Evolutionary conservation across 92 coral and sea anemone genomes (phyloP), one percentile per base, ranked within the genome.

Genomic region (Umimayanthus kanabou): DNA sequence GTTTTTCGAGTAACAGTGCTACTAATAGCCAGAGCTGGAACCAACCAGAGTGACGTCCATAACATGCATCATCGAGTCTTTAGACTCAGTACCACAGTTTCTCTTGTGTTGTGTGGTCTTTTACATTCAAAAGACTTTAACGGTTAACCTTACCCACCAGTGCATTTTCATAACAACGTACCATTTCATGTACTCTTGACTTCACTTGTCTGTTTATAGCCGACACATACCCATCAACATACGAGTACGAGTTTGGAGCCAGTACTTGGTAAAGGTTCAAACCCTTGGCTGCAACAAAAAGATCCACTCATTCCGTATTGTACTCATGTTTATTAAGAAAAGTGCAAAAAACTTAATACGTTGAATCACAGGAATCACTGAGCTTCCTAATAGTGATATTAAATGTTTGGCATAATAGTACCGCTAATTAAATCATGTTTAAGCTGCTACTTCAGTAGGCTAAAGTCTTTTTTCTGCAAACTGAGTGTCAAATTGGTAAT

Each of bases 191-290:
- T 26, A 97, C 93, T 88, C 90, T 92, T 25, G 99, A 97, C 86
- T 97, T 97, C 40, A 97, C 98, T 47, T 92, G 89, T 85, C 95
- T 91, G 65, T 97, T 97, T 72, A 97, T 97, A 20, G 99, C 89
- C 8, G 99, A 97, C 84, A 97, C 93, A 80, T 97, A 97, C 5
- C 98, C 98, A 87, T 92, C 95, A 39, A 95, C 99, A 76, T 93
- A 95, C 3, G 99, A 97, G 89, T 95, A 97, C 2, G 99, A 93
- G 85, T 97, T 97, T 1, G 99, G 99, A 4, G 99, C 98, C 55
- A 97, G 90, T 6, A 95, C 95, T 92, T 97, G 99, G 80, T 97
- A 97, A 29, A 97, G 91, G 86, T 97, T 97, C 42, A 97, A 90
- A 15, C 97, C 97, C 77, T 92, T 95, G 64, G 97, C 99, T 97